Evolutionary conservation across 2,888 invertebrate genomes (phyloP).

Genomic region (Perizoma flavofasciatum): DNA sequence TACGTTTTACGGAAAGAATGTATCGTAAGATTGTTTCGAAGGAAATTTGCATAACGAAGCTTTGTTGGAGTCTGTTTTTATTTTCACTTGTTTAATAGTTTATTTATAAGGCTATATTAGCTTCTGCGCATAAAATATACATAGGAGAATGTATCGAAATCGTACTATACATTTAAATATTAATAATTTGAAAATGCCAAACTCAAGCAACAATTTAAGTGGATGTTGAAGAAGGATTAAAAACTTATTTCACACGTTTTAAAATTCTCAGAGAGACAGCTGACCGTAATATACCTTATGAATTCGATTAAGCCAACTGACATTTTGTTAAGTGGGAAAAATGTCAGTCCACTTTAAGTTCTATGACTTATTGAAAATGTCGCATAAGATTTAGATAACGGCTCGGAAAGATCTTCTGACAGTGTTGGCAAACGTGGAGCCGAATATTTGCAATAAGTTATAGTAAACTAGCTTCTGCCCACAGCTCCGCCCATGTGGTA

Average conservation of each 20-base stretch:
- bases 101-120: no score
- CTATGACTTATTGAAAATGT: slow-evolving; percentile 69
- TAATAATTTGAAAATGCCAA: no score
- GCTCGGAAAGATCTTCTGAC: slow-evolving; percentile 18
- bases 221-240: slow-evolving; percentile 35
- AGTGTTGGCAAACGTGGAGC: not conserved
- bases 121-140: no score
- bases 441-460: not conserved
- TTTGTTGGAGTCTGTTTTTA: not conserved
- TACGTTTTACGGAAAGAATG: slow-evolving; percentile 73
- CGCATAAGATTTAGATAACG: slow-evolving; percentile 67
- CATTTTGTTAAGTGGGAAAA: slow-evolving; percentile 69
- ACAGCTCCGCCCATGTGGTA: no score
- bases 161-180: no score
- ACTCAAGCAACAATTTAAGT: no score
- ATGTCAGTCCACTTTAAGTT: slow-evolving; percentile 52
- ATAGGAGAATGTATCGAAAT: no score
- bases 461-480: no score
- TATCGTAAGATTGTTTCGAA: slow-evolving; percentile 72
- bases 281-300: slow-evolving; percentile 47
- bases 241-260: slow-evolving; percentile 56
- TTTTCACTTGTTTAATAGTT: no score
- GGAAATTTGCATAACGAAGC: slow-evolving; percentile 66
- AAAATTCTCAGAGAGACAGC: slow-evolving; percentile 44
- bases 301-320: slow-evolving; percentile 67